Evolutionary conservation across 2,797 vertebrate species (phyloP).

Genomic region (Pyrocephalus nanus): DNA sequence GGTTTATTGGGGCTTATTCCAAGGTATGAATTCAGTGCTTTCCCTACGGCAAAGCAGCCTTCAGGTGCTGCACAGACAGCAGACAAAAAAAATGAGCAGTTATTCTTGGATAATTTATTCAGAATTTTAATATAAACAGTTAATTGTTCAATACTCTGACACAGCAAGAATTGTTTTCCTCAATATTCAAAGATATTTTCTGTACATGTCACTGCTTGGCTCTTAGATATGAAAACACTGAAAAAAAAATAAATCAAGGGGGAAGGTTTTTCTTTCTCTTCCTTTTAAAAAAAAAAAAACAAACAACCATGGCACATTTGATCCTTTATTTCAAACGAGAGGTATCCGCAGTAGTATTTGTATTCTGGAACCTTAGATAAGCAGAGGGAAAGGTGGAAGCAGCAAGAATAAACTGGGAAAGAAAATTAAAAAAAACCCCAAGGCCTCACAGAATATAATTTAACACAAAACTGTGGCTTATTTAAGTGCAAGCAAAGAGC

Average conservation of each 20-base stretch:
- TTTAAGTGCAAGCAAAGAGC: not conserved
- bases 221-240: conserved; percentile 87
- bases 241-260: conserved; percentile 74
- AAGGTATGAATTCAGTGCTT: not conserved
- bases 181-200: conserved; percentile 86
- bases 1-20: too few relatives aligned
- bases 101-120: conserved; percentile 91
- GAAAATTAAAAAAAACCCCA: not conserved
- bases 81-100: not conserved
- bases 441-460: not conserved
- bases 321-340: conserved; percentile 78
- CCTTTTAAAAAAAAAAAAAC: not conserved
- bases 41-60: not conserved
- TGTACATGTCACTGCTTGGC: conserved; percentile 90
- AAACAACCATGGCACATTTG: conserved; percentile 81
- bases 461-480: not conserved
- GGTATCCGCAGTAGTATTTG: conserved; percentile 71
- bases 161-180: conserved; percentile 86
- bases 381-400: conserved; percentile 33
- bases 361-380: conserved; percentile 71
- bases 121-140: conserved; percentile 98
- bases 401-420: not conserved
- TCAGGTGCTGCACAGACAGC: not conserved
- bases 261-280: not conserved
- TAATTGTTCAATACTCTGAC: conserved; percentile 95